These are phyloP conservation scores for Vespertilio murinus DNA, from an alignment of 2,797 vertebrate species.

Conservation along the genomic window DNA sequence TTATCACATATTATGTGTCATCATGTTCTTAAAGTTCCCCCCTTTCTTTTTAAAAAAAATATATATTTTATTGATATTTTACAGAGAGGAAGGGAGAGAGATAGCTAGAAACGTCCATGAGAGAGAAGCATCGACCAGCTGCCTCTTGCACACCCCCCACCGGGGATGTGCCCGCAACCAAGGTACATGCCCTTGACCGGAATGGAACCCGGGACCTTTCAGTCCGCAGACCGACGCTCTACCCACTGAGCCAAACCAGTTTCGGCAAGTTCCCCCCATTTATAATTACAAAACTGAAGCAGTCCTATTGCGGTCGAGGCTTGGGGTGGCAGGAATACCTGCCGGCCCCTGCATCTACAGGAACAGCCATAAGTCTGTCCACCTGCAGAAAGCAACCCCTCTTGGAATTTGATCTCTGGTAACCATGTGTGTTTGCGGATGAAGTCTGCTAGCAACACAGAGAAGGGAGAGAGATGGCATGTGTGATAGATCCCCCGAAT, in stretches of 20 bases:
- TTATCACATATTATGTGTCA: neutral
- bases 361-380: neutral
- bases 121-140: no score
- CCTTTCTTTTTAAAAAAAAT: no score
- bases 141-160: no score
- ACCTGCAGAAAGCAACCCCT: neutral
- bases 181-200: no score
- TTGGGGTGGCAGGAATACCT: neutral
- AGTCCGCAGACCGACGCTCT: no score
- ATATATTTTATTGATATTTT: no score
- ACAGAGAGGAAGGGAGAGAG: no score
- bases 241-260: no score
- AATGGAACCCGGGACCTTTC: no score
- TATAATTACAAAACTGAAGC: neutral
- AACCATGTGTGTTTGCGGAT: constrained; percentile 18
- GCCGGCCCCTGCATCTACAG: neutral
- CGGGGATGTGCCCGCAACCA: no score
- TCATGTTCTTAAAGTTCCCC: neutral
- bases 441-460: constrained; percentile 41
- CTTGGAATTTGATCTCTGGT: neutral
- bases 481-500: neutral
- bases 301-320: neutral
- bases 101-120: no score
- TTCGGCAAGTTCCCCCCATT: neutral
- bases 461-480: neutral